phyloP scores from a whole-genome alignment of 2,113 vertebrate genomes.

The Aptenodytes patagonicus region DNA sequence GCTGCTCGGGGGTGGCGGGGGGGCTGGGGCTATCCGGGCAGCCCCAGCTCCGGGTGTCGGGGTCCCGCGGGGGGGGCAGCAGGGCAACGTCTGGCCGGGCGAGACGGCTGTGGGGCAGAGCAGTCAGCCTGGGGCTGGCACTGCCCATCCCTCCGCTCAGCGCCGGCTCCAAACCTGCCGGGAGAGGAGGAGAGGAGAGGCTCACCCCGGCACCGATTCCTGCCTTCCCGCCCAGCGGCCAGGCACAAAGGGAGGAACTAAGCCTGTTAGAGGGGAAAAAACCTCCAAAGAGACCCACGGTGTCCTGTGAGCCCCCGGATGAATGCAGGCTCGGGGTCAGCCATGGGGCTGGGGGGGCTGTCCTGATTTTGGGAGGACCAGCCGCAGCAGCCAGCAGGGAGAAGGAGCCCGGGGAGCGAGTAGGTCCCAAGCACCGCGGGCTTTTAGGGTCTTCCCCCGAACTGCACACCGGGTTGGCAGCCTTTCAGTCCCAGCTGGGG shows the following conservation, averaged over 20 bases:
- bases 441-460: not conserved
- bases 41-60: slow-evolving; percentile 68
- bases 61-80: slow-evolving; percentile 1
- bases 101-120: slow-evolving; percentile 55
- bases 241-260: slow-evolving; percentile 55
- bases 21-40: slow-evolving; percentile 70
- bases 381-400: not conserved
- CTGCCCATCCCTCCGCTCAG: slow-evolving; percentile 79
- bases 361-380: accelerated
- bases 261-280: slow-evolving; percentile 66
- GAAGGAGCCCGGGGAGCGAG: not conserved
- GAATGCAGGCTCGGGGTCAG: not conserved
- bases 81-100: slow-evolving; percentile 68
- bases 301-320: not conserved
- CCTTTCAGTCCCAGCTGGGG: not conserved
- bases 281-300: slow-evolving; percentile 1
- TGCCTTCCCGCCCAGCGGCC: not conserved
- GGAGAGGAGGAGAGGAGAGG: slow-evolving; percentile 1
- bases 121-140: slow-evolving; percentile 69
- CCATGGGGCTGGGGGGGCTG: not conserved
- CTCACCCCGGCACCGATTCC: not conserved
- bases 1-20: slow-evolving; percentile 71
- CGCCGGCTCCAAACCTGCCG: slow-evolving; percentile 25
- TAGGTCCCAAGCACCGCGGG: accelerated
- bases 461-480: accelerated